Conservation (phyloP, 30 jellyfish, hydroid and myxozoan genomes). For the Calvadosia cruxmelitensis region DNA sequence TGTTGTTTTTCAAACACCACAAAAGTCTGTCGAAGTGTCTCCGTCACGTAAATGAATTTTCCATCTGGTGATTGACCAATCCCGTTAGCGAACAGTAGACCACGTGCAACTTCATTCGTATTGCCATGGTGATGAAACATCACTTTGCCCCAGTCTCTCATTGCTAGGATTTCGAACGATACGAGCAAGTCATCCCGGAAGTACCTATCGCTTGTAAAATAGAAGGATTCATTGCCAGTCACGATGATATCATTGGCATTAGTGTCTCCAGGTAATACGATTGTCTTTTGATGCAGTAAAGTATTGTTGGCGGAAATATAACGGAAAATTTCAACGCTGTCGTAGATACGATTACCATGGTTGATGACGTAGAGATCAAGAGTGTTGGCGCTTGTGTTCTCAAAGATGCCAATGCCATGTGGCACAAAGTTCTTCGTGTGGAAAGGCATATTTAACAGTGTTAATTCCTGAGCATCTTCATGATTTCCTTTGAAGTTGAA, state of each 20-base stretch:
- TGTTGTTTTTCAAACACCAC: background rate
- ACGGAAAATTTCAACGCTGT: background rate
- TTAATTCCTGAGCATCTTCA: background rate
- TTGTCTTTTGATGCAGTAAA: background rate
- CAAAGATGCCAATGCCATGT: background rate
- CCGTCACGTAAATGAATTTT: background rate
- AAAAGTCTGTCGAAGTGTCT: slow-evolving; percentile 1
- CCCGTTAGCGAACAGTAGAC: background rate
- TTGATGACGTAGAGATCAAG: background rate
- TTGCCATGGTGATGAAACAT: background rate
- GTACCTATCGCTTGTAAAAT: background rate
- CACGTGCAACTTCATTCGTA: background rate
- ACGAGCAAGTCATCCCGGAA: background rate
- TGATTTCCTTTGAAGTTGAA: background rate
- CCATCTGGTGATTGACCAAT: background rate
- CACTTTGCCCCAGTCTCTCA: background rate
- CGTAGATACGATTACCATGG: background rate
- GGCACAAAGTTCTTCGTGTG: background rate
- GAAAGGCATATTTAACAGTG: background rate
- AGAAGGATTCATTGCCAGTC: background rate
- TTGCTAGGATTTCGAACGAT: background rate
- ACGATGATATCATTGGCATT: background rate
- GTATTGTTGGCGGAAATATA: too few species aligned
- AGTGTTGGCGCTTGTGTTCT: background rate
- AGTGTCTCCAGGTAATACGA: background rate